Conservation (phyloP, 2,888 invertebrate genomes). For the Agrypnus murinus region DNA sequence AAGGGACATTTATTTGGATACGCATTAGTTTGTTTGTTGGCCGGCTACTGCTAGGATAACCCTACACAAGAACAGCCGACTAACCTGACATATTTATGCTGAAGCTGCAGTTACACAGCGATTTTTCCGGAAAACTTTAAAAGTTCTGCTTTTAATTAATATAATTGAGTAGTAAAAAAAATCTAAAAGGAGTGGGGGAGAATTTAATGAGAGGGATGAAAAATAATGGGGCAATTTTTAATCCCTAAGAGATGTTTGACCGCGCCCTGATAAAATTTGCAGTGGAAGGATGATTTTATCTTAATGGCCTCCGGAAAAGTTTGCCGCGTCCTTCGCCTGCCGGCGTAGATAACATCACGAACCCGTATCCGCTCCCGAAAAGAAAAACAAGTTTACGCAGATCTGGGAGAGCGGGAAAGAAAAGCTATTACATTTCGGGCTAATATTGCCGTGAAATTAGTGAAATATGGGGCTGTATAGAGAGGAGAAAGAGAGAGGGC, state of each 20-base stretch:
- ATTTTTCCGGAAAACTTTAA: not conserved
- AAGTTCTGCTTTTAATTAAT: conserved; percentile 26
- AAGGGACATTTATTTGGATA: conserved; percentile 58
- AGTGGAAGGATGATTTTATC: conserved; percentile 64
- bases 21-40: conserved; percentile 58
- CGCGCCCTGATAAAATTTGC: conserved; percentile 63
- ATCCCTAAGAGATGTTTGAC: conserved; percentile 61
- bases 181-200: not conserved
- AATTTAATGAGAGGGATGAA: conserved; percentile 29
- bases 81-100: conserved; percentile 48
- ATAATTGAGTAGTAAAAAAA: conserved; percentile 32
- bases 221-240: conserved; percentile 58
- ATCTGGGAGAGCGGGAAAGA: conserved; percentile 60
- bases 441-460: conserved; percentile 63
- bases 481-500: conserved; percentile 50
- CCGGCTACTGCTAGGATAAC: conserved; percentile 28
- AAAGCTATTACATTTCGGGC: conserved; percentile 63
- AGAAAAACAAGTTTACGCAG: conserved; percentile 64
- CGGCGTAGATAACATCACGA: conserved; percentile 61
- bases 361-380: conserved; percentile 60
- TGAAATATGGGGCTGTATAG: conserved; percentile 59
- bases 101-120: not conserved
- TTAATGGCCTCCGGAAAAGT: conserved; percentile 64
- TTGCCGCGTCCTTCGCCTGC: conserved; percentile 61
- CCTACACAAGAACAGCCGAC: conserved; percentile 41